phyloP scores from a whole-genome alignment of 2,888 invertebrate genomes.

The Dolichopus griseipennis region DNA sequence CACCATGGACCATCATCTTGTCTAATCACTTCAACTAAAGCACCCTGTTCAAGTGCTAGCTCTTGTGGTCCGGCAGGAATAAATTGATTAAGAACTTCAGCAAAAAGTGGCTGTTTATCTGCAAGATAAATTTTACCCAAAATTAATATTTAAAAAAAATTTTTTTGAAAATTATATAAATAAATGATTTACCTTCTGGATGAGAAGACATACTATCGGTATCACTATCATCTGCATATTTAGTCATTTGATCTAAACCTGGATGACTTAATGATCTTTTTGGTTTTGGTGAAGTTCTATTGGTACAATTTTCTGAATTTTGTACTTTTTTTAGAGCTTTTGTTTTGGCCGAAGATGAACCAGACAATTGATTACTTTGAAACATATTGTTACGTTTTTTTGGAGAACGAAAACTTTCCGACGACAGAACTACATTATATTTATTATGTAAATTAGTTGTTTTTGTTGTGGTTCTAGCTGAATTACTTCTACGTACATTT shows the following conservation, averaged over 20 bases:
- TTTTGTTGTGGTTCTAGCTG: constrained; percentile 34
- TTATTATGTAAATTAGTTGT: constrained; percentile 16
- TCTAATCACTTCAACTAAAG: constrained; percentile 39
- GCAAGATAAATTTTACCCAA: not conserved
- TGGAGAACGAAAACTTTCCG: constrained; percentile 17
- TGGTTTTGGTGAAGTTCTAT: constrained; percentile 15
- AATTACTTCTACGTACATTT: constrained; percentile 37
- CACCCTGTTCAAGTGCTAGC: constrained; percentile 38
- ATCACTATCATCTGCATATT: constrained; percentile 38
- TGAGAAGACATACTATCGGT: constrained; percentile 42
- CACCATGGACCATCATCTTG: constrained; percentile 55
- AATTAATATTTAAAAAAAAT: not conserved
- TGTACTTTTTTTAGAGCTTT: constrained; percentile 32
- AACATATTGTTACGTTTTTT: constrained; percentile 26
- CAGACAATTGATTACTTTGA: constrained; percentile 18
- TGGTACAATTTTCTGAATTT: constrained; percentile 18
- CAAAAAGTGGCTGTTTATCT: constrained; percentile 33
- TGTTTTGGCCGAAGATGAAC: constrained; percentile 25
- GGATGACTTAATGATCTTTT: constrained; percentile 61
- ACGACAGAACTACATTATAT: not conserved
- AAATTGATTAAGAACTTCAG: constrained; percentile 41
- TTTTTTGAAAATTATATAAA: not conserved
- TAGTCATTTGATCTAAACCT: constrained; percentile 33
- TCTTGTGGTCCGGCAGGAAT: constrained; percentile 41
- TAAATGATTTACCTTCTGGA: constrained; percentile 32